Conservation (phyloP, 2,797 vertebrate species). For the Acanthornis magna region DNA sequence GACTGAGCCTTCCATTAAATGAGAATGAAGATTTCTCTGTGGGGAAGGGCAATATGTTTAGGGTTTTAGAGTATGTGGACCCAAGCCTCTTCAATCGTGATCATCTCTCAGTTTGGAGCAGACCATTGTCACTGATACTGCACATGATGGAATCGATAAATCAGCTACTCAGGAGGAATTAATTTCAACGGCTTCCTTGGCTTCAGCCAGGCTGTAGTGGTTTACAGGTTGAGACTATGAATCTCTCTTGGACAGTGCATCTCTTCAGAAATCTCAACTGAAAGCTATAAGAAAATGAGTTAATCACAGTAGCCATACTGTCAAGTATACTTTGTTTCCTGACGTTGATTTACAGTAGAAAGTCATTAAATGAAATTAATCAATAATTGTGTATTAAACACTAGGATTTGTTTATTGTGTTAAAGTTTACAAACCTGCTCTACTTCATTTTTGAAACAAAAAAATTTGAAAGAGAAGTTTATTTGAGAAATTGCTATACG, state of each 20-base stretch:
- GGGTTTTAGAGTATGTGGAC: neutral
- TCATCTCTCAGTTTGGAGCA: slow-evolving; percentile 1
- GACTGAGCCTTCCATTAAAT: neutral
- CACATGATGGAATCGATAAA: neutral
- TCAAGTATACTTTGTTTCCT: slow-evolving; percentile 34
- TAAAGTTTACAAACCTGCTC: slow-evolving; percentile 27
- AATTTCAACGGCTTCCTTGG: neutral
- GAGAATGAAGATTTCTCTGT: neutral
- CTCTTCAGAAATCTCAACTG: slow-evolving; percentile 18
- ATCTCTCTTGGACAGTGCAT: neutral
- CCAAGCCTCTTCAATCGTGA: neutral
- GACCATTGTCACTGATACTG: neutral
- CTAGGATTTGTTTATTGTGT: neutral
- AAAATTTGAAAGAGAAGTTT: neutral
- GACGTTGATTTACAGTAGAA: slow-evolving; percentile 47
- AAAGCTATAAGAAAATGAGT: neutral
- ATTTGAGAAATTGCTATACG: neutral
- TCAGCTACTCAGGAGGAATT: neutral
- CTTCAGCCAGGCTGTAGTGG: neutral
- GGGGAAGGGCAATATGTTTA: neutral
- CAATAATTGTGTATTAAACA: slow-evolving; percentile 45
- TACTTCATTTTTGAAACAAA: neutral
- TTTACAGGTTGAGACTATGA: neutral
- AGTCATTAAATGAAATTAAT: slow-evolving; percentile 42
- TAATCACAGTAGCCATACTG: slow-evolving; percentile 1